A percentile compares a stretch with the other conserved stretches of the same genome.
phyloP scores from a whole-genome alignment of 2,113 vertebrate species.

The Aegypius monachus region DNA sequence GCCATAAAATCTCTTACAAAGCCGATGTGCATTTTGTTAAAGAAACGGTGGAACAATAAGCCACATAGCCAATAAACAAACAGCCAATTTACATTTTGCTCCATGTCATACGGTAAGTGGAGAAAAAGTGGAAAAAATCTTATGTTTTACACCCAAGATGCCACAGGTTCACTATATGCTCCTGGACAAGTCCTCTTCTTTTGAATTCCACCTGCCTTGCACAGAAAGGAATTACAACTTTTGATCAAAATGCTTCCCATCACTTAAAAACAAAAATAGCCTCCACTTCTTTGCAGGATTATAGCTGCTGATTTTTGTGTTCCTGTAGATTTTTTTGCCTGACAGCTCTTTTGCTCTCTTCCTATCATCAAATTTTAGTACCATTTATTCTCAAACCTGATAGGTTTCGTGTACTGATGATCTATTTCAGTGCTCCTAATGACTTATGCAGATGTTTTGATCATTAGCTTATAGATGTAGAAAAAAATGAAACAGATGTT shows the following conservation, averaged over 20 bases:
- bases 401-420: not conserved
- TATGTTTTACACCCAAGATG: not conserved
- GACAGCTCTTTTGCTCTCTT: not conserved
- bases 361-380: not conserved
- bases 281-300: not conserved
- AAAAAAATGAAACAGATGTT: not conserved
- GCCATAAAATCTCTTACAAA: not conserved
- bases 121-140: not conserved
- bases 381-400: not conserved
- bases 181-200: not conserved
- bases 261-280: not conserved
- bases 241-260: not conserved
- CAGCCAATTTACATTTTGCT: not conserved
- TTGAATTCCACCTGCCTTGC: not conserved
- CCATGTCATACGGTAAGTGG: not conserved
- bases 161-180: not conserved
- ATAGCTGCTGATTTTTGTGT: not conserved
- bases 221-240: not conserved
- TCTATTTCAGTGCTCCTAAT: not conserved
- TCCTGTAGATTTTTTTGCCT: not conserved
- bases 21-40: not conserved
- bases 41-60: not conserved
- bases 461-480: not conserved
- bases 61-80: not conserved
- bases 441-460: not conserved